These are phyloP conservation scores for Drosophila lowei DNA, from an alignment of 1,140 invertebrate genomes.

Conservation along the genomic window DNA sequence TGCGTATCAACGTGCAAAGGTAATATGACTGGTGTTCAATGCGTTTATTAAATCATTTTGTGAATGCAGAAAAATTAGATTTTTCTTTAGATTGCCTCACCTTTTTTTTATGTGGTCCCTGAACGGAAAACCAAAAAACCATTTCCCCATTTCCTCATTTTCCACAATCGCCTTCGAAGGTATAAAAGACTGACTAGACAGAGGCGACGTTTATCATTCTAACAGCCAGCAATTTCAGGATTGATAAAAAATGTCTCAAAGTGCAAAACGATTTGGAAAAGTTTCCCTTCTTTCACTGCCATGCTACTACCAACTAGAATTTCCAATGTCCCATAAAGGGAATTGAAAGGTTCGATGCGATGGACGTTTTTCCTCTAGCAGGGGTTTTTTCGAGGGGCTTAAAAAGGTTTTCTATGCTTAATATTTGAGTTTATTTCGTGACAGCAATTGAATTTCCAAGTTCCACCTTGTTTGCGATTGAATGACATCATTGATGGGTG, in stretches of 20 bases:
- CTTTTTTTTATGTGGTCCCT: no score
- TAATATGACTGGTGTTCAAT: no score
- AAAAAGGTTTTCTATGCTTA: slow-evolving; percentile 59
- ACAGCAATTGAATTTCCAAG: slow-evolving; percentile 48
- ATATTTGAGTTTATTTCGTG: slow-evolving; percentile 45
- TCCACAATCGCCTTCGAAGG: slow-evolving; percentile 9
- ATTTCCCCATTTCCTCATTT: no score
- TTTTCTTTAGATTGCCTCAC: no score
- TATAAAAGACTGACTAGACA: slow-evolving; percentile 6
- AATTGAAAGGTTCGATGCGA: slow-evolving; percentile 30
- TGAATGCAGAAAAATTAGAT: no score
- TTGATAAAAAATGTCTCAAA: slow-evolving; percentile 52
- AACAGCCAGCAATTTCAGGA: slow-evolving; percentile 34
- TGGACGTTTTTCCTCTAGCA: neutral
- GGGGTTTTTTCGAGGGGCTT: neutral
- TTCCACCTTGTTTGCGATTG: slow-evolving; percentile 47
- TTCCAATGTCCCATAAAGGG: slow-evolving; percentile 42
- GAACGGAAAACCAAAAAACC: no score
- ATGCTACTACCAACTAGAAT: slow-evolving; percentile 15
- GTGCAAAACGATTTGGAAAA: slow-evolving; percentile 43
- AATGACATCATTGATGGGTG: slow-evolving; percentile 64
- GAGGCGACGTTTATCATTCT: slow-evolving; percentile 12
- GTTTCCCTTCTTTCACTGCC: slow-evolving; percentile 1
- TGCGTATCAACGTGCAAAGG: no score
- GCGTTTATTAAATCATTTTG: no score